Percentiles rank a stretch among this genome's conserved stretches.
Conservation (phyloP, 2,797 vertebrate genomes). For the Hemibagrus guttatus region DNA sequence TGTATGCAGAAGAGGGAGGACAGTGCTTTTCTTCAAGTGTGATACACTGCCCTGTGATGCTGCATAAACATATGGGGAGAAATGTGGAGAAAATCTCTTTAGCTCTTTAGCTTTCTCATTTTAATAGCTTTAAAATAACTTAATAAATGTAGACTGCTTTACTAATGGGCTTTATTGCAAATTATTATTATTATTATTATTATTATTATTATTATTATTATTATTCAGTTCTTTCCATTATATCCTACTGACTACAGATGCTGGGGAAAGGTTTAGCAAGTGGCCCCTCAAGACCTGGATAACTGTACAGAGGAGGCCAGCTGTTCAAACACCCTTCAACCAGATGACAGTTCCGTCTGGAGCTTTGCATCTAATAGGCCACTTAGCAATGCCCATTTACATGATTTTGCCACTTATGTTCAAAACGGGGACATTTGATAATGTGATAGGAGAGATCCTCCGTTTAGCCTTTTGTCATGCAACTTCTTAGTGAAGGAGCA, state of each 20-base stretch:
- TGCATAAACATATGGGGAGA: background rate
- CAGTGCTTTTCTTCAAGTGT: background rate
- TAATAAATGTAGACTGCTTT: background rate
- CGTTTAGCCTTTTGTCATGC: background rate
- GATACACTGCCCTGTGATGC: background rate
- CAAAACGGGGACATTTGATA: slow-evolving; percentile 23
- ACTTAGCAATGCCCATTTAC: slow-evolving; percentile 32
- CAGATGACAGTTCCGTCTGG: background rate
- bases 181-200: background rate
- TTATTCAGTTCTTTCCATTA: background rate
- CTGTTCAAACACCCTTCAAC: background rate
- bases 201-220: background rate
- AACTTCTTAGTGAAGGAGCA: background rate
- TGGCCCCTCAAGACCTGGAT: slow-evolving; percentile 39
- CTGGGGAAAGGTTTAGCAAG: slow-evolving; percentile 15
- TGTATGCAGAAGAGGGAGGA: background rate
- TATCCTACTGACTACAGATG: background rate
- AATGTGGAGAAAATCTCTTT: background rate
- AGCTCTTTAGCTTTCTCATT: background rate
- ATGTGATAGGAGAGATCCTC: slow-evolving; percentile 24
- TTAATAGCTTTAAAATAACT: background rate
- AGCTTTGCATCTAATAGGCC: slow-evolving; percentile 26
- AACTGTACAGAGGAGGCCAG: slow-evolving; percentile 7
- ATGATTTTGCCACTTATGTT: slow-evolving; percentile 33
- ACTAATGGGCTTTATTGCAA: background rate